These are phyloP conservation scores for Caenorhabditis inopinata DNA, from an alignment of 1,140 invertebrate genomes.

Conservation along the genomic window DNA sequence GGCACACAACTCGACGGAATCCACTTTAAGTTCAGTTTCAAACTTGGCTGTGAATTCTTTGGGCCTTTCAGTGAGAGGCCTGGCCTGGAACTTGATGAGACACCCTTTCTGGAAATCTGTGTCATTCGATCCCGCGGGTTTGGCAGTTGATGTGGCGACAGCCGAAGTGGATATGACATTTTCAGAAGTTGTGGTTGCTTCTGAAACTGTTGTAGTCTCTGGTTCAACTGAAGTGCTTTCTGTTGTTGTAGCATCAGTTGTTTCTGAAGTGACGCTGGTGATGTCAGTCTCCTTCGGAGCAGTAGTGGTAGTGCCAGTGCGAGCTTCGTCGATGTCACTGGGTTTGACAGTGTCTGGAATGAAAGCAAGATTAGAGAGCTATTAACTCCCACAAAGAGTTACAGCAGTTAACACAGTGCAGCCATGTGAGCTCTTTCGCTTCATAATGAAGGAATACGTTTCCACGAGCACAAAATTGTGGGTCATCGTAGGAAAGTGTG, in stretches of 20 bases:
- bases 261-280: not conserved
- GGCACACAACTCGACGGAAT: constrained; percentile 42
- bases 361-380: not conserved
- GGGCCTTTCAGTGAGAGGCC: constrained; percentile 33
- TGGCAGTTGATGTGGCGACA: not conserved
- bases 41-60: constrained; percentile 31
- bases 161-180: not conserved
- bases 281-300: not conserved
- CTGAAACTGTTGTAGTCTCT: not conserved
- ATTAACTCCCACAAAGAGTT: not conserved
- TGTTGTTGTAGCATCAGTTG: not conserved
- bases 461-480: constrained; percentile 27
- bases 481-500: constrained; percentile 39
- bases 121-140: not conserved
- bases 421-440: constrained; percentile 29
- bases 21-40: constrained; percentile 36
- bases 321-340: not conserved
- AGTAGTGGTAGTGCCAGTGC: not conserved
- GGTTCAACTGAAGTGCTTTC: not conserved
- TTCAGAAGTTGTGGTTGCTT: not conserved
- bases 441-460: constrained; percentile 24
- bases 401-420: constrained; percentile 48
- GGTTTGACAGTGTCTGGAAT: constrained; percentile 31
- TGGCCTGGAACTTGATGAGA: constrained; percentile 46
- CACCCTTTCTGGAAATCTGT: constrained; percentile 36